Conservation (phyloP, 2,888 invertebrate species). For the Cabera pusaria region DNA sequence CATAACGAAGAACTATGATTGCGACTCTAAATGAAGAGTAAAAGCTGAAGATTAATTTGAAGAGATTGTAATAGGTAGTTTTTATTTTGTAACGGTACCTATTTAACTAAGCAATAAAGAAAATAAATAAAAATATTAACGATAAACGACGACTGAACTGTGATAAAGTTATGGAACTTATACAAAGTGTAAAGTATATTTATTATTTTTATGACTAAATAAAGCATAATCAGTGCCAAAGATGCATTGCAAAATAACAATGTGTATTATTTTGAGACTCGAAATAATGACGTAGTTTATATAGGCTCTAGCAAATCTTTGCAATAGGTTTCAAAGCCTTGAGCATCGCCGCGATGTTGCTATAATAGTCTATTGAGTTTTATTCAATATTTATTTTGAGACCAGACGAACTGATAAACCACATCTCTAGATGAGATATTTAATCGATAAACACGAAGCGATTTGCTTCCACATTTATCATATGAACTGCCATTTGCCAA, state of each 20-base stretch:
- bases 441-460: too few relatives aligned
- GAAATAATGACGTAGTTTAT: constrained; percentile 36
- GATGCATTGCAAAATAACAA: constrained; percentile 69
- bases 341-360: too few relatives aligned
- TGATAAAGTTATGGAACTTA: constrained; percentile 68
- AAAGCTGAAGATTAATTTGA: not conserved
- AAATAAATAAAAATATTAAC: constrained; percentile 61
- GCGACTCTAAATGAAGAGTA: too few relatives aligned
- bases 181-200: constrained; percentile 57
- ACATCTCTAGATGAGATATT: too few relatives aligned
- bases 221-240: constrained; percentile 78
- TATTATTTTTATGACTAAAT: constrained; percentile 57
- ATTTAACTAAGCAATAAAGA: constrained; percentile 60
- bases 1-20: too few relatives aligned
- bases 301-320: constrained; percentile 38
- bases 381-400: too few relatives aligned
- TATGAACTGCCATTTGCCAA: too few relatives aligned
- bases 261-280: constrained; percentile 32
- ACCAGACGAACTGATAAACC: too few relatives aligned
- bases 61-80: constrained; percentile 29
- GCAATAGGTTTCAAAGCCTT: constrained; percentile 31
- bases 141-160: constrained; percentile 71
- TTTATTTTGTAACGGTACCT: constrained; percentile 53
- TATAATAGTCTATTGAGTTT: too few relatives aligned
- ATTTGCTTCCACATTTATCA: too few relatives aligned